Evolutionary conservation across 2,113 vertebrate genomes (phyloP).

Genomic region (Uria aalge): DNA sequence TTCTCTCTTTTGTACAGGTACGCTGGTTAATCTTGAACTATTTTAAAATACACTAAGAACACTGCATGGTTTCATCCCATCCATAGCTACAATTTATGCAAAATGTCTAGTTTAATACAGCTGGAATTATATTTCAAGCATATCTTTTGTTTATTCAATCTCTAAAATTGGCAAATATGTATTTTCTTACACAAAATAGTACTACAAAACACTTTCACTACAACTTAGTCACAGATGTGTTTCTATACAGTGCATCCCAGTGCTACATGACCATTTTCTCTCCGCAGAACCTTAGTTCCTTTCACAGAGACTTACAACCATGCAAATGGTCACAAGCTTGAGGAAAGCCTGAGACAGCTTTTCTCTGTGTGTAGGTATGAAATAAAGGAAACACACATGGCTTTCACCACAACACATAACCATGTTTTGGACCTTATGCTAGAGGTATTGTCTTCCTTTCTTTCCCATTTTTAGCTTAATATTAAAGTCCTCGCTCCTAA

Average conservation of each 20-base stretch:
- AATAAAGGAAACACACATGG: neutral
- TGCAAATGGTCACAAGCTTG: neutral
- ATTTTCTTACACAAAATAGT: neutral
- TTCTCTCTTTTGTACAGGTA: neutral
- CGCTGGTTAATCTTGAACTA: neutral
- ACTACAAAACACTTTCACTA: neutral
- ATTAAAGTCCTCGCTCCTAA: neutral
- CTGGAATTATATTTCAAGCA: neutral
- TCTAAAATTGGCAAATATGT: neutral
- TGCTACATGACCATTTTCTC: rapidly evolving
- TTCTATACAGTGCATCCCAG: neutral
- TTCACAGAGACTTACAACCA: neutral
- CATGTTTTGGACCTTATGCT: neutral
- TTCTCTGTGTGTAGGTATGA: neutral
- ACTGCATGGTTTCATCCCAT: neutral
- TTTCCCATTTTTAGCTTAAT: neutral
- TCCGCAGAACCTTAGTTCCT: neutral
- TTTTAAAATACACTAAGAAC: neutral
- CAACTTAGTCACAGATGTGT: neutral
- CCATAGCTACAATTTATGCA: neutral
- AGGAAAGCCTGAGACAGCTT: neutral
- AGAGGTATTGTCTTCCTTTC: neutral
- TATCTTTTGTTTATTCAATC: neutral
- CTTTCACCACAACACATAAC: neutral
- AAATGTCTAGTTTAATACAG: neutral